Evolutionary conservation across 1,140 invertebrate genomes (phyloP).

Genomic region (Latrodectus geometricus): DNA sequence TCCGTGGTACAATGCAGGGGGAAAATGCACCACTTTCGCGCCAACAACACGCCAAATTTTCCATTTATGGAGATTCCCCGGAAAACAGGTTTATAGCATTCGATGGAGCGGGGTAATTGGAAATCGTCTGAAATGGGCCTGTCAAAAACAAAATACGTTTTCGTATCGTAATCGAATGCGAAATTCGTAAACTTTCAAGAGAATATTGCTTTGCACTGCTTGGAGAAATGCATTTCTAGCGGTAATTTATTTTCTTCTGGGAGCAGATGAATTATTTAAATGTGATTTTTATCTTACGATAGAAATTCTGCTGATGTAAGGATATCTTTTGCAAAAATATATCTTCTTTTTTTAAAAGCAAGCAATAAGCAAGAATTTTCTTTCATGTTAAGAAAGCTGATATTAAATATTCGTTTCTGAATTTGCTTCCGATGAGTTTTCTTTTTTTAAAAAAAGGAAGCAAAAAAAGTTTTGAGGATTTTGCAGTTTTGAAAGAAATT

Average conservation of each 20-base stretch:
- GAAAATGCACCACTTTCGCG: neutral
- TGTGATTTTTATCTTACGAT: neutral
- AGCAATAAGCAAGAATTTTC: too few species aligned
- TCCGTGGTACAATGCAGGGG: too few species aligned
- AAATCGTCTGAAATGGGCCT: neutral
- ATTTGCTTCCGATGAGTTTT: too few species aligned
- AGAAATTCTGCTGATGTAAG: neutral
- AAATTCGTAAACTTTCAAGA: neutral
- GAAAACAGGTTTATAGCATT: neutral
- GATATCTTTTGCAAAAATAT: neutral
- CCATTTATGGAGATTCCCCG: neutral
- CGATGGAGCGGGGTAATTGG: neutral
- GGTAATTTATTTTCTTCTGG: neutral
- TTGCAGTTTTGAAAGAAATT: too few species aligned
- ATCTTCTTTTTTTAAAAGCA: too few species aligned
- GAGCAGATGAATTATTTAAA: neutral
- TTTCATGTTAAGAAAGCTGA: too few species aligned
- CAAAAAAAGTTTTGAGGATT: too few species aligned
- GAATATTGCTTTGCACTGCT: neutral
- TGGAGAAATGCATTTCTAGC: neutral
- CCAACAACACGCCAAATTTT: neutral
- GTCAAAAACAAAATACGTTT: conserved; percentile 1
- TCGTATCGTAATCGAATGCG: neutral
- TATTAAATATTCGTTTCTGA: too few species aligned
- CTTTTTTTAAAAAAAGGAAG: too few species aligned